phyloP scores from a whole-genome alignment of 2,797 vertebrate species.

The Leuciscus waleckii region DNA sequence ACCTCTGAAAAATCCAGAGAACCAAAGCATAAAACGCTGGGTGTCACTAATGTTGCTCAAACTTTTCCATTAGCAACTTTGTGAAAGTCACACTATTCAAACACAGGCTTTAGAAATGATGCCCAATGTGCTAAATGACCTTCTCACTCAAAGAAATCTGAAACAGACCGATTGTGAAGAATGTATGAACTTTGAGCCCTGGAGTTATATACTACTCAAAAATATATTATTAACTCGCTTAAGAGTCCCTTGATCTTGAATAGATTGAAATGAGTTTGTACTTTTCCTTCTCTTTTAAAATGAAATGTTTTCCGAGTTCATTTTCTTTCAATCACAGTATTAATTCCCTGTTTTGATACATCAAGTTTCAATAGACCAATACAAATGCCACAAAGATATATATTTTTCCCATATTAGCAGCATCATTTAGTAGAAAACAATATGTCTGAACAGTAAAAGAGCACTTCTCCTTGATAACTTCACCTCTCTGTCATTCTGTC shows the following conservation, averaged over 20 bases:
- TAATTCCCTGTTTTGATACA: conserved; percentile 28
- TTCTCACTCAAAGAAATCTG: conserved; percentile 37
- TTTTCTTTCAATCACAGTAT: conserved; percentile 22
- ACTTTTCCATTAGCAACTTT: conserved; percentile 61
- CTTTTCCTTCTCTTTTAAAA: conserved; percentile 29
- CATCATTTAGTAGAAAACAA: conserved; percentile 11
- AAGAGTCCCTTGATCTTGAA: conserved; percentile 48
- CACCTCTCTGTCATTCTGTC: conserved; percentile 55
- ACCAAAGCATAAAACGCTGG: conserved; percentile 37
- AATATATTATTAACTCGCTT: conserved; percentile 45
- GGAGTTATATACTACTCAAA: conserved; percentile 42
- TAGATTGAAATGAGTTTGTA: conserved; percentile 47
- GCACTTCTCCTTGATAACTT: conserved; percentile 41
- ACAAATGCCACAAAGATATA: background rate
- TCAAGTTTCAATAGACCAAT: conserved; percentile 24
- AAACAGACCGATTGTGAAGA: conserved; percentile 37
- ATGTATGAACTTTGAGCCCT: conserved; percentile 34
- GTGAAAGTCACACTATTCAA: conserved; percentile 52
- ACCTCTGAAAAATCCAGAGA: conserved; percentile 45
- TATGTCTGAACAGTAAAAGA: conserved; percentile 4
- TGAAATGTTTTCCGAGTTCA: conserved; percentile 1
- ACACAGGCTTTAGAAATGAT: conserved; percentile 38
- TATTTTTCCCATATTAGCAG: background rate
- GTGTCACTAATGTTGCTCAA: conserved; percentile 51
- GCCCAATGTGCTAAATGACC: conserved; percentile 47